Evolutionary conservation across 2,888 invertebrate species (phyloP).

Genomic region (Monochamus alternatus): DNA sequence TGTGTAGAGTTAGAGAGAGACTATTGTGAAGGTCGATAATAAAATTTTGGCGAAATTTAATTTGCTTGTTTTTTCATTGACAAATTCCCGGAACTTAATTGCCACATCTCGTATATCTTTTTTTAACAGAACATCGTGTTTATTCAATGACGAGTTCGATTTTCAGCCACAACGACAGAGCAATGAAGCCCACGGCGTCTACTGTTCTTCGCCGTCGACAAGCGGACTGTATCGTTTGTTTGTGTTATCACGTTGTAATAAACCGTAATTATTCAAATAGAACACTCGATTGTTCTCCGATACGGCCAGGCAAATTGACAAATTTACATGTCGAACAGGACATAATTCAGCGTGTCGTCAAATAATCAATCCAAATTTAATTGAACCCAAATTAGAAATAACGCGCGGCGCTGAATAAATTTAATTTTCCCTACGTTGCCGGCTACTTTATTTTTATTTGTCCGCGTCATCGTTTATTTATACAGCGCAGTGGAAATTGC

Average conservation of each 20-base stretch:
- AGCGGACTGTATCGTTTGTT: slow-evolving; percentile 12
- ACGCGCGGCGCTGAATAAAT: slow-evolving; percentile 17
- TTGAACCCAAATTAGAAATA: slow-evolving; percentile 43
- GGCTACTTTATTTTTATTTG: slow-evolving; percentile 24
- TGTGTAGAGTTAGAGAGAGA: too few relatives aligned
- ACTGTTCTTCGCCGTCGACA: background rate
- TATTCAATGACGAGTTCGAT: too few relatives aligned
- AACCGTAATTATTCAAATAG: slow-evolving; percentile 50
- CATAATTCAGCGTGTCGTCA: slow-evolving; percentile 51
- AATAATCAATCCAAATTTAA: slow-evolving; percentile 50
- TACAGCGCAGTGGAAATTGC: slow-evolving; percentile 1
- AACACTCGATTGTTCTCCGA: slow-evolving; percentile 40
- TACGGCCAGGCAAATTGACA: slow-evolving; percentile 47
- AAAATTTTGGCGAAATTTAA: too few relatives aligned
- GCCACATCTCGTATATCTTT: too few relatives aligned
- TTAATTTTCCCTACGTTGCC: slow-evolving; percentile 22
- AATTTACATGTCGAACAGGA: slow-evolving; percentile 51
- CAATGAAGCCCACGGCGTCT: background rate
- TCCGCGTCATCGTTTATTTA: slow-evolving; percentile 18
- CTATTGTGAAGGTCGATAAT: too few relatives aligned
- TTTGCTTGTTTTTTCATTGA: too few relatives aligned
- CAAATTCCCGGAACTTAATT: too few relatives aligned
- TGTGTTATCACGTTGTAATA: slow-evolving; percentile 32
- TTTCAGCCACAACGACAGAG: too few relatives aligned
- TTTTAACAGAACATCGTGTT: too few relatives aligned